Evolutionary conservation across 2,888 invertebrate species (phyloP).

Genomic region (Acheta domesticus): DNA sequence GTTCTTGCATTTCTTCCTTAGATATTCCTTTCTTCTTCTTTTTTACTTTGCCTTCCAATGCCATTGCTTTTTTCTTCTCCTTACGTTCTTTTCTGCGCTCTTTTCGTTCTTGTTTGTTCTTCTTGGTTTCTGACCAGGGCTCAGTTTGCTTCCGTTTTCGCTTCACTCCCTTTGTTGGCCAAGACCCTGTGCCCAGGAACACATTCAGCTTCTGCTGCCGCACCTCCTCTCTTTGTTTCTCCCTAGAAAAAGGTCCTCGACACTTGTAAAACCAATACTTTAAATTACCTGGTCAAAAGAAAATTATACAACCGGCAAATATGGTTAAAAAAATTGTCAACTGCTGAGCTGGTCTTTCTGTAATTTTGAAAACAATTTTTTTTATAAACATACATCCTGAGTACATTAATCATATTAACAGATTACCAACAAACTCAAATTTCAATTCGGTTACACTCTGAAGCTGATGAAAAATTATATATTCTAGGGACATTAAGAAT

Average conservation of each 20-base stretch:
- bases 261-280: background rate
- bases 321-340: background rate
- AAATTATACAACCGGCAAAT: background rate
- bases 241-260: constrained; percentile 45
- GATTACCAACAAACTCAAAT: no score
- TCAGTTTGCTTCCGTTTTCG: constrained; percentile 57
- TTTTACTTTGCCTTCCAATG: constrained; percentile 46
- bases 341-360: background rate
- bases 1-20: constrained; percentile 70
- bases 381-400: no score
- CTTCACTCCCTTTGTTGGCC: constrained; percentile 61
- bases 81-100: constrained; percentile 61
- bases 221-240: constrained; percentile 72
- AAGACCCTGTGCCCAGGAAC: constrained; percentile 69
- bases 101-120: constrained; percentile 63
- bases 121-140: constrained; percentile 76
- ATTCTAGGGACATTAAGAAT: no score
- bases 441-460: no score
- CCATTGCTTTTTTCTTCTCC: constrained; percentile 50
- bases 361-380: no score
- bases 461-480: no score
- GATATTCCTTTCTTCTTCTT: constrained; percentile 55
- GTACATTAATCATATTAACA: no score
- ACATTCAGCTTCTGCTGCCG: constrained; percentile 67
- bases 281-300: background rate